Percentiles rank a stretch among this genome's conserved stretches.
Evolutionary conservation across 1,140 invertebrate genomes (phyloP).

Genomic region (Bombus pascuorum): DNA sequence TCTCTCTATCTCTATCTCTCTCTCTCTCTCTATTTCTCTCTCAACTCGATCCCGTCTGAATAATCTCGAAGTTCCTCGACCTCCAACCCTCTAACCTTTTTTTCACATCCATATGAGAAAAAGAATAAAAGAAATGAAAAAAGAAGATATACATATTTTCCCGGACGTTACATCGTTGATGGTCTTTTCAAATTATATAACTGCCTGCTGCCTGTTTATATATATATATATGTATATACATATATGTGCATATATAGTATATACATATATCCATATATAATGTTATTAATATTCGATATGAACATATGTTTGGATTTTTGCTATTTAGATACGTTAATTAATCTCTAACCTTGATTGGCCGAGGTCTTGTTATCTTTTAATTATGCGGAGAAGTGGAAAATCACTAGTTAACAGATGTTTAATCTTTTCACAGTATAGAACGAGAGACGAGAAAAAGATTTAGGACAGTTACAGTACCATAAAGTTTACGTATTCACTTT

Average conservation of each 20-base stretch:
- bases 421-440: background rate
- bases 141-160: conserved; percentile 46
- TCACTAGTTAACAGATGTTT: background rate
- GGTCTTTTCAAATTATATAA: conserved; percentile 71
- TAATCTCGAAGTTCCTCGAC: conserved; percentile 37
- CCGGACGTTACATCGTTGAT: conserved; percentile 69
- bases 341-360: conserved; percentile 71
- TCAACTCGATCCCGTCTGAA: conserved; percentile 36
- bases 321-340: conserved; percentile 68
- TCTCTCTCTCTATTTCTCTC: conserved; percentile 33
- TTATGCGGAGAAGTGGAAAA: background rate
- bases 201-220: conserved; percentile 80
- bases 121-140: conserved; percentile 35
- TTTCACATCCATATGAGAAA: conserved; percentile 42
- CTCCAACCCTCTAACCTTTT: conserved; percentile 3
- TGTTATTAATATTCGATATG: conserved; percentile 68
- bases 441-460: background rate
- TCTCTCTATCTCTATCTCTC: conserved; percentile 23
- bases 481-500: background rate
- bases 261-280: conserved; percentile 34
- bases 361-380: conserved; percentile 21
- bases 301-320: conserved; percentile 66
- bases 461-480: background rate
- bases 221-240: conserved; percentile 15
- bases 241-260: conserved; percentile 10